A percentile compares a stretch with the other conserved stretches of the same genome.
Conservation (phyloP, 1,140 invertebrate genomes). For the Cephus cinctus region DNA sequence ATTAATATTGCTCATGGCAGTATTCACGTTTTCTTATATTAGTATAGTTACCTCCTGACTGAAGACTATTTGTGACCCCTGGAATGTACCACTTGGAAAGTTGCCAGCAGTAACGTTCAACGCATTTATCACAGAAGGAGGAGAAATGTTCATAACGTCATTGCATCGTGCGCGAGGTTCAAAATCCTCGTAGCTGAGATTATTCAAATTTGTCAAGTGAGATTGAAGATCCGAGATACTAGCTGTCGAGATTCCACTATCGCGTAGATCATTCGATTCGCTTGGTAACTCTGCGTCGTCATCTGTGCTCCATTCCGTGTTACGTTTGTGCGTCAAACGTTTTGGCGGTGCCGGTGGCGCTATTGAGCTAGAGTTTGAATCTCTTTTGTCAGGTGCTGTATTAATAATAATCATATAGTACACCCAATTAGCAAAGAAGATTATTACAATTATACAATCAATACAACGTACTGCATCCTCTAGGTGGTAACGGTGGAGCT, state of each 20-base stretch:
- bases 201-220: conserved; percentile 59
- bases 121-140: conserved; percentile 47
- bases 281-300: conserved; percentile 41
- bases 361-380: conserved; percentile 39
- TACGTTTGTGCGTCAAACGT: conserved; percentile 57
- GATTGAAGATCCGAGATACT: conserved; percentile 52
- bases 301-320: conserved; percentile 48
- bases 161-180: conserved; percentile 53
- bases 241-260: conserved; percentile 60
- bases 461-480: conserved; percentile 59
- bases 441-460: conserved; percentile 9
- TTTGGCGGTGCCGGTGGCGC: conserved; percentile 63
- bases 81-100: conserved; percentile 44
- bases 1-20: background rate
- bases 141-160: conserved; percentile 54
- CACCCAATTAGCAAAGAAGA: background rate
- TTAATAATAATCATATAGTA: conserved; percentile 16
- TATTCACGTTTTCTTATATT: conserved; percentile 1
- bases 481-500: conserved; percentile 62
- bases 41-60: conserved; percentile 44
- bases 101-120: conserved; percentile 44
- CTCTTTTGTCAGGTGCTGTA: conserved; percentile 61
- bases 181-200: conserved; percentile 61
- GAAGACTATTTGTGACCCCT: conserved; percentile 49
- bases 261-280: conserved; percentile 54